Evolutionary conservation across 1,140 invertebrate genomes (phyloP).

Genomic region (Akabosia matsudoensis): DNA sequence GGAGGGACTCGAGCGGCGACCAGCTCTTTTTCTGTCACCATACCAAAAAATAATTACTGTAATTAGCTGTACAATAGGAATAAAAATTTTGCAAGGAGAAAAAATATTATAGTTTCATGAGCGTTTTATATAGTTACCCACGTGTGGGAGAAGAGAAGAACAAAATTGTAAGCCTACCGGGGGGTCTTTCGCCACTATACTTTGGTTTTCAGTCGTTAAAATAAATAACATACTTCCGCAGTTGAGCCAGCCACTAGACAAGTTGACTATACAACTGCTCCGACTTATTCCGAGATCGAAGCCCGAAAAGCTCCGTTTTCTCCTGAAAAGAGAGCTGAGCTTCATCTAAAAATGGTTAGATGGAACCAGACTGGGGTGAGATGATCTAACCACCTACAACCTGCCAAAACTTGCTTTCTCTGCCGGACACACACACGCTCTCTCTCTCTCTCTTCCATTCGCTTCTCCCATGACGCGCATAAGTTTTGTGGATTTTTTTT

Average conservation of each 20-base stretch:
- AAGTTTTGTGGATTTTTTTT: slow-evolving; percentile 26
- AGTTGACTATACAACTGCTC: too few relatives aligned
- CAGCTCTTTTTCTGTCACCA: not conserved
- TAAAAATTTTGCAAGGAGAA: too few relatives aligned
- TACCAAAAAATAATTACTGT: not conserved
- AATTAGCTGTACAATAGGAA: slow-evolving; percentile 1
- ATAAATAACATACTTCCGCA: not conserved
- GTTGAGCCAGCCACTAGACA: too few relatives aligned
- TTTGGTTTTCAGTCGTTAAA: too few relatives aligned
- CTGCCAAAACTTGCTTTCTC: too few relatives aligned
- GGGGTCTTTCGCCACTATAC: not conserved
- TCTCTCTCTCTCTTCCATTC: too few relatives aligned
- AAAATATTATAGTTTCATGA: too few relatives aligned
- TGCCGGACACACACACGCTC: too few relatives aligned
- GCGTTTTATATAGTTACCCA: not conserved
- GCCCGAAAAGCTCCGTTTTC: too few relatives aligned
- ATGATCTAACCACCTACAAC: not conserved
- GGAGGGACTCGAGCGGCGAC: not conserved
- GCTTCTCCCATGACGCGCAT: not conserved
- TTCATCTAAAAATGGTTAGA: not conserved
- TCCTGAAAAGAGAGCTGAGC: too few relatives aligned
- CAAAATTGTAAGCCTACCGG: not conserved
- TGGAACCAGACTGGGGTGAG: not conserved
- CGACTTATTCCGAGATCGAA: too few relatives aligned
- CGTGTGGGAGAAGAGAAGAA: not conserved